A percentile compares a stretch with the other conserved stretches of the same genome.
These are phyloP conservation scores for Cydia strobilella DNA, from an alignment of 1,140 invertebrate species.

Conservation along the genomic window DNA sequence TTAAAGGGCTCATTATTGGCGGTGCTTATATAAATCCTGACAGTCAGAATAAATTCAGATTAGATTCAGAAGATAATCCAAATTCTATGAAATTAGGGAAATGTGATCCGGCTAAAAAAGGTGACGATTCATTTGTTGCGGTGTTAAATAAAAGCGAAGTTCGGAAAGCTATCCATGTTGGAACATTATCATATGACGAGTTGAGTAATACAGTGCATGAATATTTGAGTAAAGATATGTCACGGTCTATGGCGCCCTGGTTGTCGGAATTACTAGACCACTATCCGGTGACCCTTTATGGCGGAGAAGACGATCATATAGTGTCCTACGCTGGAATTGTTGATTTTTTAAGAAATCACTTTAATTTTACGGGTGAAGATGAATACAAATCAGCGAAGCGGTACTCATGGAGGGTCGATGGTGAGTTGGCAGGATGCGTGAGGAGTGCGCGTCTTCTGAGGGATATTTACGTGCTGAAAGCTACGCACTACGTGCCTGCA, in stretches of 20 bases:
- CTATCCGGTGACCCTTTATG: conserved; percentile 88
- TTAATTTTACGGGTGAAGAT: conserved; percentile 85
- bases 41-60: conserved; percentile 82
- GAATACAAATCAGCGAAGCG: conserved; percentile 84
- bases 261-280: conserved; percentile 84
- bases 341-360: conserved; percentile 83
- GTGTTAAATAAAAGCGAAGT: conserved; percentile 83
- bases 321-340: conserved; percentile 89
- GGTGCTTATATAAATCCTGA: conserved; percentile 92
- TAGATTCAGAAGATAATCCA: conserved; percentile 73
- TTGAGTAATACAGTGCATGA: conserved; percentile 81
- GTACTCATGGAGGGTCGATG: conserved; percentile 85
- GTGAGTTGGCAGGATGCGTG: conserved; percentile 88
- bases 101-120: conserved; percentile 43
- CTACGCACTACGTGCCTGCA: conserved; percentile 91
- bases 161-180: conserved; percentile 90
- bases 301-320: conserved; percentile 93
- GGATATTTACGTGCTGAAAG: conserved; percentile 89
- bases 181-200: conserved; percentile 86
- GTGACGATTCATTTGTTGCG: conserved; percentile 51
- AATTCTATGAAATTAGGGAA: conserved; percentile 82
- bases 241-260: conserved; percentile 89
- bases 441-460: conserved; percentile 87
- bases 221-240: conserved; percentile 88
- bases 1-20: conserved; percentile 90